phyloP scores from a whole-genome alignment of 2,797 vertebrate genomes.

The Melanogrammus aeglefinus region DNA sequence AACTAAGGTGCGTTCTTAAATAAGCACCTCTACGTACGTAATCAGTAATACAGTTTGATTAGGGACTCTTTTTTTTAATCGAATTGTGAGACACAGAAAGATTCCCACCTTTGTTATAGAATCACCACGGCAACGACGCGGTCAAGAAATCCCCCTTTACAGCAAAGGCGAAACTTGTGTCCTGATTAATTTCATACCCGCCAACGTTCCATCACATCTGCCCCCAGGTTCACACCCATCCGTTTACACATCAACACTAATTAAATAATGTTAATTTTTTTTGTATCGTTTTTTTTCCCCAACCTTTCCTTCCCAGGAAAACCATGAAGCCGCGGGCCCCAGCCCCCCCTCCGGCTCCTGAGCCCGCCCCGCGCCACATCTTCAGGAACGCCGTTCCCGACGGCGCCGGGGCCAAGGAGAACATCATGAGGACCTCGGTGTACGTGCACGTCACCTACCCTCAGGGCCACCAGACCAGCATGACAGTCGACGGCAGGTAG shows the following conservation, averaged over 20 bases:
- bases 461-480: conserved; percentile 73
- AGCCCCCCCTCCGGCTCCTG: conserved; percentile 72
- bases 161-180: no score
- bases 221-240: neutral
- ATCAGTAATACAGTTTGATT: no score
- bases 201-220: no score
- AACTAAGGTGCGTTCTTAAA: no score
- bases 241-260: neutral
- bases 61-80: no score
- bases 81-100: no score
- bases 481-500: conserved; percentile 85
- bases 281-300: conserved; percentile 9
- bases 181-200: no score
- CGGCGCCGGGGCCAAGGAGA: conserved; percentile 76
- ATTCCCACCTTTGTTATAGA: no score
- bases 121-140: no score
- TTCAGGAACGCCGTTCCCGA: conserved; percentile 68
- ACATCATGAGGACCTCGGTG: conserved; percentile 70
- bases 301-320: conserved; percentile 56
- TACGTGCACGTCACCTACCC: conserved; percentile 81
- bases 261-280: neutral
- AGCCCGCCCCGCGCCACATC: conserved; percentile 67
- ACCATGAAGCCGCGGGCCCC: conserved; percentile 90
- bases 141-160: no score
- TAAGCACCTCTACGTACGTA: no score